Conservation (phyloP, 2,888 invertebrate genomes). For the Metopia argyrocephala region DNA sequence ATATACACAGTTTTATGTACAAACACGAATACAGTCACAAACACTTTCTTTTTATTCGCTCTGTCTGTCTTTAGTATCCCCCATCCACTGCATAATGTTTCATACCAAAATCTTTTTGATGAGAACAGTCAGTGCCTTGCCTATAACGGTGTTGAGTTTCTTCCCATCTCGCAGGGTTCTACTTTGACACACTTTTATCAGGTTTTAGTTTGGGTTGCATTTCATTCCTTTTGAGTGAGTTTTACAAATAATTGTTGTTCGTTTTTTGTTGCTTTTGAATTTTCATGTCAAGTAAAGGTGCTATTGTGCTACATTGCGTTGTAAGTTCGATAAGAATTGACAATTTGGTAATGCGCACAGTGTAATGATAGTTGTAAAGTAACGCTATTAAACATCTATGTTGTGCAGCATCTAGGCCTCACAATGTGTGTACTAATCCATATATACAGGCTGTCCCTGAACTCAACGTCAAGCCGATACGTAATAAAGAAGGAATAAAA, state of each 20-base stretch:
- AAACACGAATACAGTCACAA: background rate
- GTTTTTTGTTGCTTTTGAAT: background rate
- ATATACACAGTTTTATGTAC: conserved; percentile 3
- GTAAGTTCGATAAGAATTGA: too few relatives aligned
- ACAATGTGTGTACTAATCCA: too few relatives aligned
- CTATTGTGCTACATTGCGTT: conserved; percentile 3
- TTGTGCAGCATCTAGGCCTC: too few relatives aligned
- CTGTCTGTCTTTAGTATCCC: background rate
- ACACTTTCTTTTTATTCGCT: background rate
- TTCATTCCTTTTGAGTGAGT: background rate
- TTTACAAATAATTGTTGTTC: conserved; percentile 24
- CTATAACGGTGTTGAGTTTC: conserved; percentile 1
- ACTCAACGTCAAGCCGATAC: too few relatives aligned
- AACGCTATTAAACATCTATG: too few relatives aligned
- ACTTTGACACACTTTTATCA: conserved; percentile 38
- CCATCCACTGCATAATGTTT: background rate
- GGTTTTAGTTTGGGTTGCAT: background rate
- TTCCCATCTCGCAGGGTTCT: conserved; percentile 4
- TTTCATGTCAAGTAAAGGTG: conserved; percentile 5
- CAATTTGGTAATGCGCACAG: too few relatives aligned
- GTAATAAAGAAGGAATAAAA: too few relatives aligned
- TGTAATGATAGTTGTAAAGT: too few relatives aligned
- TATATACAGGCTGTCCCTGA: too few relatives aligned
- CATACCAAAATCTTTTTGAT: background rate
- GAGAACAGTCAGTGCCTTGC: background rate